Percentiles rank a stretch among this genome's conserved stretches.
These are phyloP conservation scores for Scolopax rusticola DNA, from an alignment of 2,797 vertebrate genomes.

Conservation along the genomic window DNA sequence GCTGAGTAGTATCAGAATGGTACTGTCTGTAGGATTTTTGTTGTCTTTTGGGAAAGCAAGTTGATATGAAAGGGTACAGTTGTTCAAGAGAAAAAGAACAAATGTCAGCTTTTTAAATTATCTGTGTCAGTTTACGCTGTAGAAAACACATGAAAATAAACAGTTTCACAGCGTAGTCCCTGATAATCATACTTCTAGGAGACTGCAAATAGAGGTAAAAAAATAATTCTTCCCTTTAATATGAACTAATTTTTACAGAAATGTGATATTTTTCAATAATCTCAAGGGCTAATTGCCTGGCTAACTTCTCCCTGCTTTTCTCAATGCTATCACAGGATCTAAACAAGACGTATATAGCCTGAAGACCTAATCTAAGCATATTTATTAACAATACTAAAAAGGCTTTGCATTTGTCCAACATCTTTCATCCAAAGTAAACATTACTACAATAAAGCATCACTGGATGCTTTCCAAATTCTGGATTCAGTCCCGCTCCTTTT, in stretches of 20 bases:
- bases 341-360: background rate
- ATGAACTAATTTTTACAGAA: background rate
- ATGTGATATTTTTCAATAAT: background rate
- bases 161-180: background rate
- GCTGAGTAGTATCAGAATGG: background rate
- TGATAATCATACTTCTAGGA: background rate
- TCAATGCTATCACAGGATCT: background rate
- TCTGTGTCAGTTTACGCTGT: background rate
- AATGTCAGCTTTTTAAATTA: background rate
- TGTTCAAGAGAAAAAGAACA: background rate
- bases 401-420: constrained; percentile 1
- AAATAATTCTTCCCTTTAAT: background rate
- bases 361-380: background rate
- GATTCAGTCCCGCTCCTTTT: background rate
- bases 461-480: constrained; percentile 8
- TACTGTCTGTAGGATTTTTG: background rate
- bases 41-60: background rate
- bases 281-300: background rate
- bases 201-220: background rate
- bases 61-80: background rate
- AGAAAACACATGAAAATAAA: background rate
- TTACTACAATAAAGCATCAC: background rate
- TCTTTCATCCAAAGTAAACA: constrained; percentile 8
- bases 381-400: constrained; percentile 4
- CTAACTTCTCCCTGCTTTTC: background rate